phyloP scores from a whole-genome alignment of 2,113 vertebrate species.

The Tragulus kanchil region DNA sequence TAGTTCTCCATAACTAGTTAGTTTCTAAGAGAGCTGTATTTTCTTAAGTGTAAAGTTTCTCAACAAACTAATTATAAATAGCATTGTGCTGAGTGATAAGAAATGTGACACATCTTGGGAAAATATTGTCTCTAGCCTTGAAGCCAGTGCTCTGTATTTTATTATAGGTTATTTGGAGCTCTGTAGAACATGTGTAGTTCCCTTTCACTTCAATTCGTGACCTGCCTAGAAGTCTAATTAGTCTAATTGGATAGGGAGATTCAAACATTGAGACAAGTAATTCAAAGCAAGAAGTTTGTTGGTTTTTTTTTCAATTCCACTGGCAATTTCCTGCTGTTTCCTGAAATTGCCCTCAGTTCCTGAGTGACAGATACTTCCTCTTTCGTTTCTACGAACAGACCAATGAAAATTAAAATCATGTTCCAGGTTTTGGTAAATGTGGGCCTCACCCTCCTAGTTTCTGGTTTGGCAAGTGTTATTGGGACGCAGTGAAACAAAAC shows the following conservation, averaged over 20 bases:
- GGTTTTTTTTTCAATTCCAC: constrained; percentile 26
- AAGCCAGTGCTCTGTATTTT: neutral
- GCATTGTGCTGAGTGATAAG: constrained; percentile 41
- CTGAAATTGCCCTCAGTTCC: constrained; percentile 41
- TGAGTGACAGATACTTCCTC: neutral
- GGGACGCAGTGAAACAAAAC: constrained; percentile 70
- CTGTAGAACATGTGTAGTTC: constrained; percentile 16
- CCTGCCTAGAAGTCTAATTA: constrained; percentile 39
- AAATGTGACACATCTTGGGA: constrained; percentile 22
- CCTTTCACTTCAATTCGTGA: constrained; percentile 9
- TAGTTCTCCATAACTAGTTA: constrained; percentile 9
- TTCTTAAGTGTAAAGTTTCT: constrained; percentile 60
- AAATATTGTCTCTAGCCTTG: constrained; percentile 21
- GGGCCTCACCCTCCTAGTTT: constrained; percentile 60
- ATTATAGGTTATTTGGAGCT: neutral
- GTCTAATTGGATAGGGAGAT: neutral
- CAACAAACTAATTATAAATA: constrained; percentile 46
- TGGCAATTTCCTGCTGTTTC: constrained; percentile 59
- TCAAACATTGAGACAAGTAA: constrained; percentile 54
- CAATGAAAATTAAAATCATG: constrained; percentile 55
- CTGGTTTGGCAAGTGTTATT: constrained; percentile 71
- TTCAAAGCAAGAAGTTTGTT: neutral
- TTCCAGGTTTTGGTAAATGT: constrained; percentile 63
- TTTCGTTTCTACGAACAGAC: constrained; percentile 64
- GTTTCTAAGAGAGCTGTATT: neutral